A percentile compares a stretch with the other conserved stretches of the same genome.
phyloP scores from a whole-genome alignment of 2,888 invertebrate species.

The Chesias legatella region DNA sequence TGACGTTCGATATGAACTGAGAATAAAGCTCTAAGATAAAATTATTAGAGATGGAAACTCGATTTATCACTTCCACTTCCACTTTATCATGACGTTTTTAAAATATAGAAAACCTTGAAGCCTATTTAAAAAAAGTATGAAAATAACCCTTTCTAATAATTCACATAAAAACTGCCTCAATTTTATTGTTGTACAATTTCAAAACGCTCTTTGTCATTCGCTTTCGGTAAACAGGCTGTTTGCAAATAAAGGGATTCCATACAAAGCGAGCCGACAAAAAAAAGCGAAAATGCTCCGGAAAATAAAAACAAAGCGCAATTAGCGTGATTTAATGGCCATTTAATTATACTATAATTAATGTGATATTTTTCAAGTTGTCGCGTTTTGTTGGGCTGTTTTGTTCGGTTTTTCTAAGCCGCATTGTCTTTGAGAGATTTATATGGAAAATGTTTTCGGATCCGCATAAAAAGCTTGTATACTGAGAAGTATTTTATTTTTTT shows the following conservation, averaged over 20 bases:
- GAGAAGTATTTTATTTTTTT: background rate
- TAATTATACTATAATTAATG: conserved; percentile 74
- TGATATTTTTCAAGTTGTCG: conserved; percentile 56
- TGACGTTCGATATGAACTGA: too few species aligned
- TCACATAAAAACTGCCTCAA: conserved; percentile 33
- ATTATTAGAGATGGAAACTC: too few species aligned
- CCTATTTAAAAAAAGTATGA: background rate
- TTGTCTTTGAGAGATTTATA: conserved; percentile 29
- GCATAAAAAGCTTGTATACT: conserved; percentile 2
- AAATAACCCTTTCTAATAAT: conserved; percentile 14
- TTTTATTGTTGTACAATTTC: conserved; percentile 73
- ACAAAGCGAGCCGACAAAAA: conserved; percentile 46
- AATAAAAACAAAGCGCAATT: conserved; percentile 78
- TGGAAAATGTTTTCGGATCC: conserved; percentile 17
- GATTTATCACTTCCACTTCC: too few species aligned
- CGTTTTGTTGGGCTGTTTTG: conserved; percentile 31
- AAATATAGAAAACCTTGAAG: too few species aligned
- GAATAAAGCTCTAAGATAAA: too few species aligned
- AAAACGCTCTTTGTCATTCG: conserved; percentile 68
- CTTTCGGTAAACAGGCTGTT: conserved; percentile 74
- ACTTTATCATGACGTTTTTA: too few species aligned
- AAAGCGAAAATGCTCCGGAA: conserved; percentile 59
- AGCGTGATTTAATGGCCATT: conserved; percentile 77
- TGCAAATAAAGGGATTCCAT: conserved; percentile 78
- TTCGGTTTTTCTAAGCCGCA: conserved; percentile 28